These are phyloP conservation scores for Xylocopa sonorina DNA, from an alignment of 1,140 invertebrate genomes.

Conservation along the genomic window DNA sequence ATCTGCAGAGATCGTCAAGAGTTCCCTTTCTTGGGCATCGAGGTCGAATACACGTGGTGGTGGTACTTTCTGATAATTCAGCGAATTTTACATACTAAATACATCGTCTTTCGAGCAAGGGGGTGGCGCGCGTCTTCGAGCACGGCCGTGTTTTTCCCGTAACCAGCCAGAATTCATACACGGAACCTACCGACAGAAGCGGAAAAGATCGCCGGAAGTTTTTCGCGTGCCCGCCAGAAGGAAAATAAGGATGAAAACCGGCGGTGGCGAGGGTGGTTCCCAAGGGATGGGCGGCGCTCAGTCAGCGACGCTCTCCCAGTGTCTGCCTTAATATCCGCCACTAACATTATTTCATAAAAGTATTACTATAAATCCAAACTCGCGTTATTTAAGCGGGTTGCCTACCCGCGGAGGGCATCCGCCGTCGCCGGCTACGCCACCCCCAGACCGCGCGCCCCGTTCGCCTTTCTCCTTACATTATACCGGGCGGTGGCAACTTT, in stretches of 20 bases:
- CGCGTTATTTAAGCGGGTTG: slow-evolving; percentile 80
- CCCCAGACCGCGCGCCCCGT: slow-evolving; percentile 22
- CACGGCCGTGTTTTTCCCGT: no score
- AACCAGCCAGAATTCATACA: slow-evolving; percentile 51
- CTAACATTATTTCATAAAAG: slow-evolving; percentile 83
- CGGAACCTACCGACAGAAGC: slow-evolving; percentile 36
- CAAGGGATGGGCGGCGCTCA: slow-evolving; percentile 49
- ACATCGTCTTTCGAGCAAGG: no score
- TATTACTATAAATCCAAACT: slow-evolving; percentile 82
- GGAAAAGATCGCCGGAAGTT: slow-evolving; percentile 57
- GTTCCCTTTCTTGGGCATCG: neutral
- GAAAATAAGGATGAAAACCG: slow-evolving; percentile 66
- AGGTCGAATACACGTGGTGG: neutral
- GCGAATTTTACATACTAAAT: no score
- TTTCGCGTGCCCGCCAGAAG: slow-evolving; percentile 45
- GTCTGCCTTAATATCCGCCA: slow-evolving; percentile 67
- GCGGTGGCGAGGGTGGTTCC: slow-evolving; percentile 3
- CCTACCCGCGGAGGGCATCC: slow-evolving; percentile 53
- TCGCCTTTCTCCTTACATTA: slow-evolving; percentile 67
- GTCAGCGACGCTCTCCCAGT: slow-evolving; percentile 58
- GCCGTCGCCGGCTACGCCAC: neutral
- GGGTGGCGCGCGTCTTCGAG: no score
- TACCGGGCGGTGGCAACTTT: slow-evolving; percentile 70
- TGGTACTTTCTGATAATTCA: neutral
- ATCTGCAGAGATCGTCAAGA: slow-evolving; percentile 4